These are phyloP conservation scores for Onthophagus taurus DNA, from an alignment of 1,140 invertebrate genomes.

Conservation along the genomic window DNA sequence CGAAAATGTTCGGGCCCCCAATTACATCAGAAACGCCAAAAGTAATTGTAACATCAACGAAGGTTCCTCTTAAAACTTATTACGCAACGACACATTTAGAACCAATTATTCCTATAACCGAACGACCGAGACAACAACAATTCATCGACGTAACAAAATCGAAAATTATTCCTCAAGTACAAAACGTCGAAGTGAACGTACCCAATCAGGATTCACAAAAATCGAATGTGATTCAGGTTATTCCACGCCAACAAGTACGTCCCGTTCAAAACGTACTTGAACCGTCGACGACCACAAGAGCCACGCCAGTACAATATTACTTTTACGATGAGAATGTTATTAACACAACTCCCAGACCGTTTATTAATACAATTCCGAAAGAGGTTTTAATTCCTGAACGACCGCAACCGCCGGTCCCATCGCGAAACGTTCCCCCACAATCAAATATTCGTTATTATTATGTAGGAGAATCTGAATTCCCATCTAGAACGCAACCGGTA, in stretches of 20 bases:
- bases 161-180: too few species aligned
- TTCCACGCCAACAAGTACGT: neutral
- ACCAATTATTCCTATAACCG: neutral
- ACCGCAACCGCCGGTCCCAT: conserved; percentile 14
- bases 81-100: conserved; percentile 1
- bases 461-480: too few species aligned
- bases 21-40: neutral
- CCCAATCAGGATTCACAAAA: neutral
- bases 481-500: too few species aligned
- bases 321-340: conserved; percentile 43
- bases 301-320: conserved; percentile 43
- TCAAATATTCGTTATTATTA: conserved; percentile 8
- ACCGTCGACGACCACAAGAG: neutral
- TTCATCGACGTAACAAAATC: neutral
- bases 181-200: too few species aligned
- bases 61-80: conserved; percentile 6
- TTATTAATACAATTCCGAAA: conserved; percentile 6
- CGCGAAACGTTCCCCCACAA: conserved; percentile 13
- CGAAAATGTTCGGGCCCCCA: neutral
- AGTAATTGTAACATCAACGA: neutral
- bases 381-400: conserved; percentile 33
- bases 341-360: conserved; percentile 8
- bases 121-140: neutral
- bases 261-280: neutral
- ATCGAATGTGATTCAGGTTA: neutral